These are phyloP conservation scores for Poeciliopsis infans DNA, from an alignment of 2,797 vertebrate genomes.

Conservation along the genomic window DNA sequence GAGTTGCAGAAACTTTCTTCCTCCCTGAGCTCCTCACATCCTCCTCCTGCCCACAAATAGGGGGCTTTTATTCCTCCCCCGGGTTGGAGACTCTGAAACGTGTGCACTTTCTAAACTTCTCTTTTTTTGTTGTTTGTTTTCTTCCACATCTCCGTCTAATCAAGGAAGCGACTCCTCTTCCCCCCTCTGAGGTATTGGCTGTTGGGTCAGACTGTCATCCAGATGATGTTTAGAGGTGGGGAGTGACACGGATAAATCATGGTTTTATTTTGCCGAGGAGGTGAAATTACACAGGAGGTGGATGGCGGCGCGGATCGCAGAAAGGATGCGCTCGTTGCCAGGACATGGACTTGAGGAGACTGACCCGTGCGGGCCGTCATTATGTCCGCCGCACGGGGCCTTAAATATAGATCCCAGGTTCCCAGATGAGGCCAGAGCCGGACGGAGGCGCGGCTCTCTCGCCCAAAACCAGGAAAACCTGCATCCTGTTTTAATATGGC, in stretches of 20 bases:
- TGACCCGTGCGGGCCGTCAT: constrained; percentile 69
- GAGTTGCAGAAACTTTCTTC: constrained; percentile 40
- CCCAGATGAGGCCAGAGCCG: constrained; percentile 54
- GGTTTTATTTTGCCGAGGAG: constrained; percentile 53
- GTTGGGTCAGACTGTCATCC: constrained; percentile 71
- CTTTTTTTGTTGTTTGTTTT: not conserved
- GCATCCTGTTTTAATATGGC: constrained; percentile 62
- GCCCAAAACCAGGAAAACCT: constrained; percentile 64
- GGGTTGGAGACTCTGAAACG: constrained; percentile 51
- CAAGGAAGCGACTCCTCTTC: constrained; percentile 16
- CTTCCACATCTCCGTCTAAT: constrained; percentile 18
- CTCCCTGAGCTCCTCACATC: constrained; percentile 43
- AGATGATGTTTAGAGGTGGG: constrained; percentile 65
- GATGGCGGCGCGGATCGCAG: constrained; percentile 50
- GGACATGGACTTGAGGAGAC: constrained; percentile 60
- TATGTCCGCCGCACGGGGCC: constrained; percentile 60
- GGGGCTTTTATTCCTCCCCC: constrained; percentile 25
- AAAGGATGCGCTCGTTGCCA: constrained; percentile 60
- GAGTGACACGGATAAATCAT: constrained; percentile 53
- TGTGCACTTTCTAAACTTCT: constrained; percentile 64
- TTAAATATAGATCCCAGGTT: constrained; percentile 60
- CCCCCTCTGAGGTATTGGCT: constrained; percentile 29
- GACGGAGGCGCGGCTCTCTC: constrained; percentile 29
- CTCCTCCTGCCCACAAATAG: constrained; percentile 47
- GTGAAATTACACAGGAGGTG: constrained; percentile 71